phyloP scores from a whole-genome alignment of 35 echinoderm and acorn worm species.

The Heliocidaris tuberculata region DNA sequence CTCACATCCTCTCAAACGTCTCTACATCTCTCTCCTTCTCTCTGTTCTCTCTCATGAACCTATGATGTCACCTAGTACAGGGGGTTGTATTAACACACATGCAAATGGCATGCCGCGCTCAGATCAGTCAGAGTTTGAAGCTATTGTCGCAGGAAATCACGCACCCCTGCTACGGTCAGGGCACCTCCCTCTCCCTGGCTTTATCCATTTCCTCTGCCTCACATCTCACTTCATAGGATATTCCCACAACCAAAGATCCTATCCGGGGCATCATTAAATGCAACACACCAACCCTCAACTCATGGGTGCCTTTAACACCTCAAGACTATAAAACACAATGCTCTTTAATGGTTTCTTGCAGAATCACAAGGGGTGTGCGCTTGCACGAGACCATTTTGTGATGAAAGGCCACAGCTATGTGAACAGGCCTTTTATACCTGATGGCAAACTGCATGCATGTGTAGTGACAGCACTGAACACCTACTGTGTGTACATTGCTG shows the following conservation, averaged over 20 bases:
- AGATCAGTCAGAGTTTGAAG: neutral
- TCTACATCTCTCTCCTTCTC: neutral
- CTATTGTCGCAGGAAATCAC: constrained; percentile 31
- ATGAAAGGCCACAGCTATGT: neutral
- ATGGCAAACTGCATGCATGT: neutral
- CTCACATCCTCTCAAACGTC: constrained; percentile 24
- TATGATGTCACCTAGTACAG: neutral
- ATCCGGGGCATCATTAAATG: neutral
- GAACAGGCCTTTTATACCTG: neutral
- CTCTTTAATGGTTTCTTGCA: neutral
- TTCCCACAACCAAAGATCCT: neutral
- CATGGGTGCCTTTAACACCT: too few relatives aligned
- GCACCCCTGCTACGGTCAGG: constrained; percentile 37
- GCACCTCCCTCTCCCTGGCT: constrained; percentile 37
- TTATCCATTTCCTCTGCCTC: constrained; percentile 46
- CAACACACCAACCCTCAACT: neutral
- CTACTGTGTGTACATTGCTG: neutral
- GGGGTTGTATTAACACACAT: neutral
- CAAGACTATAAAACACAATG: neutral
- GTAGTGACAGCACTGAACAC: neutral
- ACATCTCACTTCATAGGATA: constrained; percentile 7
- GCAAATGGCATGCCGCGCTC: neutral
- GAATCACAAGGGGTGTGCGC: neutral
- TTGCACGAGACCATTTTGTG: neutral
- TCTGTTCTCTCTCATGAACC: neutral